Evolutionary conservation across 1,140 invertebrate genomes (phyloP).

Genomic region (Ridgeia piscesae): DNA sequence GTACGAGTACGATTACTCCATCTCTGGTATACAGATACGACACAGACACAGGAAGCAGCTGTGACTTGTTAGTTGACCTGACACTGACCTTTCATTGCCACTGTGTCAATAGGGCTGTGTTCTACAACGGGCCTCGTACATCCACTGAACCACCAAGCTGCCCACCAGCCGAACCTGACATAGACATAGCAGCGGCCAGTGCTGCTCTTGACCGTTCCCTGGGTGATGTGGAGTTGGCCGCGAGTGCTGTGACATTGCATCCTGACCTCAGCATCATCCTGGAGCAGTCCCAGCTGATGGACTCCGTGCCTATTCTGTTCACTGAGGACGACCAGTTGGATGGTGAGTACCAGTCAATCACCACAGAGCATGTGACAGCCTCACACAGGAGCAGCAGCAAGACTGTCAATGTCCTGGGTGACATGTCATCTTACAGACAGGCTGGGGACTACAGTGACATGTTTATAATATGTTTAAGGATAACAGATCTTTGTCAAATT

Average conservation of each 20-base stretch:
- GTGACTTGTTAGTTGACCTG: background rate
- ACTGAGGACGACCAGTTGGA: background rate
- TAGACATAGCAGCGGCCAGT: background rate
- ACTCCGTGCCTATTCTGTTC: background rate
- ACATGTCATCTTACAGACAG: background rate
- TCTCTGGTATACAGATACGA: too few relatives aligned
- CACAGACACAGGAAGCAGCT: too few relatives aligned
- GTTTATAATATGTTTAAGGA: background rate
- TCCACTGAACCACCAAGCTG: background rate
- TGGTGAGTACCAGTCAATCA: background rate
- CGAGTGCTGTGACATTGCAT: background rate
- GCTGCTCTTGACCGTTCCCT: background rate
- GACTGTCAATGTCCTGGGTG: background rate
- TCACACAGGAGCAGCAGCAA: background rate
- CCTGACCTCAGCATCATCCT: background rate
- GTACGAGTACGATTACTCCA: too few relatives aligned
- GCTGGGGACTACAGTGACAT: too few relatives aligned
- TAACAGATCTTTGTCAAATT: background rate
- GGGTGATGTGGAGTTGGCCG: background rate
- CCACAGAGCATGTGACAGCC: background rate
- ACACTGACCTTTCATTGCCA: background rate
- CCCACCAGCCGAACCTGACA: background rate
- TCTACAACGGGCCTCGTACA: background rate
- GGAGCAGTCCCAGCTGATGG: background rate
- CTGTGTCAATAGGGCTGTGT: background rate